Percentiles rank a stretch among this genome's conserved stretches.
Evolutionary conservation across 2,113 vertebrate species (phyloP).

Genomic region (Atrichornis clamosus): DNA sequence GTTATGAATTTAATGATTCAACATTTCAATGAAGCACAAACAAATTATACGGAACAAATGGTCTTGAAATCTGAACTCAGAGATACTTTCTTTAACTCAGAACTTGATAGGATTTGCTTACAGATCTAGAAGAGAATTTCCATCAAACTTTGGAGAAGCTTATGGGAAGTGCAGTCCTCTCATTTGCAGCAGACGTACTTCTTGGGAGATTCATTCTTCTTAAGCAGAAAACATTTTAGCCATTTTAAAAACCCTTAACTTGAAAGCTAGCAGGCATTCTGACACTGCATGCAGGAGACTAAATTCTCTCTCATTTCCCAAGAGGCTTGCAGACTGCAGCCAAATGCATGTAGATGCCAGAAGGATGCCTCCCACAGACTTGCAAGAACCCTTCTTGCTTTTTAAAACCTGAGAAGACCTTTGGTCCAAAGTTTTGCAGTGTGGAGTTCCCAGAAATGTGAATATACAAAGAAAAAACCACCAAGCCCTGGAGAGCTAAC

Average conservation of each 20-base stretch:
- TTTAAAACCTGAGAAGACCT: slow-evolving; percentile 32
- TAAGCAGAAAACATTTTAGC: not conserved
- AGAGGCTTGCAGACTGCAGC: not conserved
- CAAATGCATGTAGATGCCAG: not conserved
- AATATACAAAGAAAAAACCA: not conserved
- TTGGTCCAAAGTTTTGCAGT: not conserved
- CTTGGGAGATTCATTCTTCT: not conserved
- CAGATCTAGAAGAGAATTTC: not conserved
- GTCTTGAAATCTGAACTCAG: slow-evolving; percentile 10
- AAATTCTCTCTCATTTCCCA: not conserved
- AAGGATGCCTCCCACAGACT: slow-evolving; percentile 23
- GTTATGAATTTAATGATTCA: not conserved
- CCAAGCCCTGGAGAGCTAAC: slow-evolving; percentile 15
- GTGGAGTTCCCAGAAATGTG: slow-evolving; percentile 37
- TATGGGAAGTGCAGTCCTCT: not conserved
- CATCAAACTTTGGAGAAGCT: not conserved
- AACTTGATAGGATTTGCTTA: not conserved
- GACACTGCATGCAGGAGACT: not conserved
- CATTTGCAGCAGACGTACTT: not conserved
- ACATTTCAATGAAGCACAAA: not conserved
- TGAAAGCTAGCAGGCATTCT: not conserved
- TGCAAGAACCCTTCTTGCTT: slow-evolving; percentile 18
- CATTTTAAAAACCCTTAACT: not conserved
- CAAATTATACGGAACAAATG: not conserved
- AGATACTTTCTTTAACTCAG: not conserved